Conservation (phyloP, 2,888 invertebrate species). For the Stegana nigrithorax region DNA sequence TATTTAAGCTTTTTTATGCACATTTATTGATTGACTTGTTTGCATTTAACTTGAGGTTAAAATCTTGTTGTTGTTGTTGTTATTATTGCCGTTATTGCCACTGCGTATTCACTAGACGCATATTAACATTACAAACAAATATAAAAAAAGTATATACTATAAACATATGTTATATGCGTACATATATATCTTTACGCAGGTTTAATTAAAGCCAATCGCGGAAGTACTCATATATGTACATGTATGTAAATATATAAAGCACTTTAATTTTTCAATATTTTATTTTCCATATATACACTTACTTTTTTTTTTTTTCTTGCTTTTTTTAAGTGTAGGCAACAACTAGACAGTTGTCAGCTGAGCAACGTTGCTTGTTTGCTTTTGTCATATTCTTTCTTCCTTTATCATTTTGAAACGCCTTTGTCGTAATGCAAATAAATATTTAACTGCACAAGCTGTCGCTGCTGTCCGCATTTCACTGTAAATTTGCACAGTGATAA, state of each 20-base stretch:
- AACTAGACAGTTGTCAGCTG: neutral
- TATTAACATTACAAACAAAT: neutral
- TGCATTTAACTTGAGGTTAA: conserved; percentile 3
- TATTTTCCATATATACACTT: neutral
- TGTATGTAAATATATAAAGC: too few species aligned
- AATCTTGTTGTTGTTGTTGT: neutral
- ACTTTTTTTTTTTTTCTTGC: neutral
- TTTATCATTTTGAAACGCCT: too few species aligned
- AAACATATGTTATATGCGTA: neutral
- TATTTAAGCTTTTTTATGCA: too few species aligned
- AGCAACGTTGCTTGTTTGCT: neutral
- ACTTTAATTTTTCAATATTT: too few species aligned
- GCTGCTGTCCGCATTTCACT: too few species aligned
- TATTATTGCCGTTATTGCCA: neutral
- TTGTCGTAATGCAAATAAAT: too few species aligned
- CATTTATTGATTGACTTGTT: conserved; percentile 12
- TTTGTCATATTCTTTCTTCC: neutral
- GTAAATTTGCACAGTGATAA: too few species aligned
- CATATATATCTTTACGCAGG: conserved; percentile 6
- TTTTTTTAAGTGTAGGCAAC: neutral
- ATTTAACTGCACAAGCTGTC: too few species aligned
- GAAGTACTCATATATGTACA: too few species aligned
- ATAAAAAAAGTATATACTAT: neutral
- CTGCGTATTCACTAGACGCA: too few species aligned
- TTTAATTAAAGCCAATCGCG: conserved; percentile 5